Base-by-base conservation (phyloP, 2,797 vertebrate genomes). In the Erpetoichthys calabaricus region DNA sequence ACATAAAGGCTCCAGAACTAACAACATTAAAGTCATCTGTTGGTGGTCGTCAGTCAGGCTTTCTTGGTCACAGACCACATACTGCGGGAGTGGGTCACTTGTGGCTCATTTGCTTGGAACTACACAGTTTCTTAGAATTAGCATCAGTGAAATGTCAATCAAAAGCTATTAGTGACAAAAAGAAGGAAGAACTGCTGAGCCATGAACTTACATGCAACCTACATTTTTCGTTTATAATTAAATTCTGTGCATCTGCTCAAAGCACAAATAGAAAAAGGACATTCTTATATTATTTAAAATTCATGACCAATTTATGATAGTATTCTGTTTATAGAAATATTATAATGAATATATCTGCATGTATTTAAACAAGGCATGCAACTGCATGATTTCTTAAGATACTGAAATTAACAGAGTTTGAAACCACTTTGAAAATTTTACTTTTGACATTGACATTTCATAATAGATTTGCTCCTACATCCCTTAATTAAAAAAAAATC, bases 121-220 rank as follows among this genome's bases (percentile, higher is more conserved):
- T 46, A 68, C 69, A 58, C 0, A 1, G 55, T 66, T 67, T 67
- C 65, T 67, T 66, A 63, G 56, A 55, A 70, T 44, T 49, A 59
- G 60, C 3, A 41, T 46, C 53, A 53, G 45, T 42, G 44, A 41
- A 53, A 55, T 67, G 61, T 62, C 69, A 73, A 64, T 76, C 69
- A 70, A 59, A 63, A 3, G 2, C 65, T 65, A 68, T 57, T 53
- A 65, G 44, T 46, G 57, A 74, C 67, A 57, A 66, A 65, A 4
- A 42, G 41, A 62, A 65, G 56, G 51, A 64, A 44, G 57, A 70
- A 56, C 7, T 64, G 25, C 4, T 63, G 69, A 68, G 51, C 41
- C 65, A 71, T 65, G 63, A 49, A 66, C 43, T 59, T 55, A 4
- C n/a, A 55, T 9, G 43, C 51, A 59, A 55, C 56, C 52, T 57